phyloP scores from a whole-genome alignment of 2,113 vertebrate genomes.

The Lanius collurio region DNA sequence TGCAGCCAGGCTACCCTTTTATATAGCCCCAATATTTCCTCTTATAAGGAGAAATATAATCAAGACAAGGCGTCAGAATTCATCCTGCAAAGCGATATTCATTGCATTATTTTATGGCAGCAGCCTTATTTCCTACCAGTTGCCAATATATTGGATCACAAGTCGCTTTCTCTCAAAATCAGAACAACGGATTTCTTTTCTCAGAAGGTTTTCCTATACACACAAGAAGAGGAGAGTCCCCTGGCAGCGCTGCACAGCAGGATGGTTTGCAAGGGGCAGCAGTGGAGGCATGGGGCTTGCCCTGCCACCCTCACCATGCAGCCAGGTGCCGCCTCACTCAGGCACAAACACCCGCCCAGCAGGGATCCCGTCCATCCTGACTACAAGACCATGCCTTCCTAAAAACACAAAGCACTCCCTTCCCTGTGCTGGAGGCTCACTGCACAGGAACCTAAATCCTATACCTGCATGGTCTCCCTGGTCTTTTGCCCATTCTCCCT shows the following conservation, averaged over 20 bases:
- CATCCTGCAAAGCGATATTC: background rate
- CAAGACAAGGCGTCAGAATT: background rate
- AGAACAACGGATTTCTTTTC: background rate
- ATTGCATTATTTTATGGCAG: background rate
- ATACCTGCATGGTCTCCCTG: rapidly evolving
- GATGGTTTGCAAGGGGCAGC: background rate
- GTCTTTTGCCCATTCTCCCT: background rate
- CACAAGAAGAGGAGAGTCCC: background rate
- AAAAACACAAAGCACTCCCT: background rate
- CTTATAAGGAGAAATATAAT: background rate
- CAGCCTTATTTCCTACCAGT: background rate
- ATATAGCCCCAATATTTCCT: background rate
- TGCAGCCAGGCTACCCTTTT: background rate
- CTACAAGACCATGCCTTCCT: background rate
- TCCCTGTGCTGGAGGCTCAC: background rate
- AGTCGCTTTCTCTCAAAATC: background rate
- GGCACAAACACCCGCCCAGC: background rate
- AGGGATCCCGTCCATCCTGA: background rate
- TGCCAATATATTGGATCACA: background rate
- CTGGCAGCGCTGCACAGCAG: background rate
- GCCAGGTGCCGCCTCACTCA: rapidly evolving
- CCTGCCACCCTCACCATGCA: rapidly evolving
- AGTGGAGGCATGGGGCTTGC: rapidly evolving
- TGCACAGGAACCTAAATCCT: background rate
- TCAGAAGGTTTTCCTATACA: background rate